Conservation (phyloP, 2,113 vertebrate species). For the Mugil cephalus region DNA sequence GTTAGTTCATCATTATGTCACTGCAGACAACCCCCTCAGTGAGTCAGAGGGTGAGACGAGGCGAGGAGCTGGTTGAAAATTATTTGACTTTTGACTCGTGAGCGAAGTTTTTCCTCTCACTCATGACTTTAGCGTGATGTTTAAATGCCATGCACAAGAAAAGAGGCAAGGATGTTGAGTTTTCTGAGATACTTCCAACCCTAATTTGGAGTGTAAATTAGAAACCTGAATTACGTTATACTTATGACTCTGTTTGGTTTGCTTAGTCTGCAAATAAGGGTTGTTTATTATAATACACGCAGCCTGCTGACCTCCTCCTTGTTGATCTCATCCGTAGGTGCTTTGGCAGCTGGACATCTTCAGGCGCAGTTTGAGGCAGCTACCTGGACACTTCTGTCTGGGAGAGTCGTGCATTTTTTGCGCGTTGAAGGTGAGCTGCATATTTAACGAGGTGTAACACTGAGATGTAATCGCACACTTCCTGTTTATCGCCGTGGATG, state of each 20-base stretch:
- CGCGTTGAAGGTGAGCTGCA: conserved; percentile 91
- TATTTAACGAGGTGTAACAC: neutral
- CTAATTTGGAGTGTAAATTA: neutral
- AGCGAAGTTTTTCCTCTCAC: conserved; percentile 6
- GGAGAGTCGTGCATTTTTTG: conserved; percentile 98
- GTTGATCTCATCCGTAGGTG: conserved; percentile 82
- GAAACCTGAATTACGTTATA: no score
- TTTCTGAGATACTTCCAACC: conserved; percentile 8
- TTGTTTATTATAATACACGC: neutral
- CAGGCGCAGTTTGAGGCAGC: conserved; percentile 92
- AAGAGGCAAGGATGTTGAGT: neutral
- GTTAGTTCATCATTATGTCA: conserved; percentile 19
- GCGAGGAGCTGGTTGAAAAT: conserved; percentile 56
- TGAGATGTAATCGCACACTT: neutral
- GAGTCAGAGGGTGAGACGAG: conserved; percentile 66
- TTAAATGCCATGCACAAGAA: conserved; percentile 1
- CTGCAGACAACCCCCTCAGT: conserved; percentile 27
- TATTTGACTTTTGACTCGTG: conserved; percentile 46
- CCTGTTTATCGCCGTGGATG: neutral
- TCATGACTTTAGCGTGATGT: conserved; percentile 13
- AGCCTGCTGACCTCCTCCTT: neutral
- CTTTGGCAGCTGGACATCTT: conserved; percentile 99
- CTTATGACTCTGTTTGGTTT: neutral
- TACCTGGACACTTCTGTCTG: conserved; percentile 94
- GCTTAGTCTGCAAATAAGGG: neutral